Conservation (phyloP, 1,140 invertebrate genomes). For the Zaprionus inermis region DNA sequence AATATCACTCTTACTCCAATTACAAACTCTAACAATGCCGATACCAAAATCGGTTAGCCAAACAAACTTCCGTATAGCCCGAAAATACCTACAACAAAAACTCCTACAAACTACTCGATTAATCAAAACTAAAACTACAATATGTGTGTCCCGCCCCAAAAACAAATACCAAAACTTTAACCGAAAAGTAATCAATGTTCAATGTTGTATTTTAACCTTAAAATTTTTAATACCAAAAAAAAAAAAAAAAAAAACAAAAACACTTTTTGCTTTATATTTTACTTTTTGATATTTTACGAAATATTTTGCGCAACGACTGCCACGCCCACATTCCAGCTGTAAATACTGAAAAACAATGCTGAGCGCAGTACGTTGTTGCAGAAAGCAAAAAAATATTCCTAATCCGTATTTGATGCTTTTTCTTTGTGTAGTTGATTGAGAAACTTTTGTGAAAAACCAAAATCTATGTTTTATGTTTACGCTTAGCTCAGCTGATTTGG, state of each 20-base stretch:
- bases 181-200: slow-evolving; percentile 72
- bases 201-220: slow-evolving; percentile 71
- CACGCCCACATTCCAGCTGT: slow-evolving; percentile 51
- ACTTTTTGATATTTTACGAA: slow-evolving; percentile 42
- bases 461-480: slow-evolving; percentile 25
- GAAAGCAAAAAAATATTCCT: slow-evolving; percentile 6
- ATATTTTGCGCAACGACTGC: slow-evolving; percentile 47
- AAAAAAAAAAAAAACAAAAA: slow-evolving; percentile 21
- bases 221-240: slow-evolving; percentile 24
- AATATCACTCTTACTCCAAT: slow-evolving; percentile 35
- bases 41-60: slow-evolving; percentile 49
- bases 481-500: slow-evolving; percentile 49
- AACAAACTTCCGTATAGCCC: slow-evolving; percentile 58
- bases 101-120: slow-evolving; percentile 39
- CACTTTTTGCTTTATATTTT: slow-evolving; percentile 54
- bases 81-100: slow-evolving; percentile 39
- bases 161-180: slow-evolving; percentile 40
- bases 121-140: slow-evolving; percentile 49
- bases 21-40: slow-evolving; percentile 48
- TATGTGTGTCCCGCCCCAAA: slow-evolving; percentile 43
- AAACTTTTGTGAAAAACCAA: slow-evolving; percentile 26
- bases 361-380: slow-evolving; percentile 47
- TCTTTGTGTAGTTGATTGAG: slow-evolving; percentile 41
- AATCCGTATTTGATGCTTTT: slow-evolving; percentile 44
- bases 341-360: slow-evolving; percentile 50